These are phyloP conservation scores for Vireo altiloquus DNA, from an alignment of 2,113 vertebrate species.

Conservation along the genomic window DNA sequence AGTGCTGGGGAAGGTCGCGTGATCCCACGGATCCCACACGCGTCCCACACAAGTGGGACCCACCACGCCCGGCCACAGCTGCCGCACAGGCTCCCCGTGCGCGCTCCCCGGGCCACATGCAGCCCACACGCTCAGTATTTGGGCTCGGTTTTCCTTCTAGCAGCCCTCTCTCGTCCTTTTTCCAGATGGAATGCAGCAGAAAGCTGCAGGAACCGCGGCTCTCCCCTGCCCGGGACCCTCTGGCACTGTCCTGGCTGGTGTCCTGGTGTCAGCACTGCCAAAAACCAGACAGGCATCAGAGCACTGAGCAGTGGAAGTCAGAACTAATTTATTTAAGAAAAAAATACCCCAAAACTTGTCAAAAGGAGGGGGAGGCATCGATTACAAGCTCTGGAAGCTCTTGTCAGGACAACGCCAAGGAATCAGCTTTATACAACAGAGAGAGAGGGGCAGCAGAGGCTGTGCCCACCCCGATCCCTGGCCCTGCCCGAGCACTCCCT, in stretches of 20 bases:
- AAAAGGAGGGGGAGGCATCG: conserved; percentile 23
- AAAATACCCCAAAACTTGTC: not conserved
- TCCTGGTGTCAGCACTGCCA: not conserved
- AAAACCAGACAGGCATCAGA: not conserved
- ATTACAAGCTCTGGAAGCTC: conserved; percentile 71
- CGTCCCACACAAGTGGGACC: not conserved
- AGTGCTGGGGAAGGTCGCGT: fast-evolving
- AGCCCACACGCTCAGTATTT: fast-evolving
- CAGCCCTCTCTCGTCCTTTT: not conserved
- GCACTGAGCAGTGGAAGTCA: not conserved
- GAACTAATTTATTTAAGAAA: conserved; percentile 69
- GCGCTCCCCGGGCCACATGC: not conserved
- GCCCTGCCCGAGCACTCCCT: not conserved
- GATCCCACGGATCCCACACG: not conserved
- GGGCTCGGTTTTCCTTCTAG: not conserved
- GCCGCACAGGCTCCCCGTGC: not conserved
- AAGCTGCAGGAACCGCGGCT: not conserved
- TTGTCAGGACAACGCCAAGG: conserved; percentile 30
- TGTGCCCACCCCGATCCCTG: not conserved
- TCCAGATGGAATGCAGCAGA: not conserved
- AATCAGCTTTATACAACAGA: conserved; percentile 12
- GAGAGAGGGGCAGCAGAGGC: not conserved
- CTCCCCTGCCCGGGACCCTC: not conserved
- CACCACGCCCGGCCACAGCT: fast-evolving
- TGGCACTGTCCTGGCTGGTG: not conserved